Evolutionary conservation across 2,888 invertebrate genomes (phyloP), one percentile per base, ranked within the genome.

Genomic region (Drosophila quinaria): DNA sequence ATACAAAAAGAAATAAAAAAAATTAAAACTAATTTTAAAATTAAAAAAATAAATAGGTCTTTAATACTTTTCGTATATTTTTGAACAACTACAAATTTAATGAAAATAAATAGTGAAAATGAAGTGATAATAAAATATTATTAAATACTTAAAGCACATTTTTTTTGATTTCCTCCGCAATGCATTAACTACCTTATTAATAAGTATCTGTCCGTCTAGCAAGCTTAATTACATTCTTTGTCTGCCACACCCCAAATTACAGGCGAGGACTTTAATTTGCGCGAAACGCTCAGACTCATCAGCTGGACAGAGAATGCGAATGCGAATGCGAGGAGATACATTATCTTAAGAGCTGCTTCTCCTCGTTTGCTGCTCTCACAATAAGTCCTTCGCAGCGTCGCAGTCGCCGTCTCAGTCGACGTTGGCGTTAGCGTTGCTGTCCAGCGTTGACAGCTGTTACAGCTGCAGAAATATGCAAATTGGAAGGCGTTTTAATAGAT

Each of bases 381-480:
- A 87, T 84, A 87, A 87, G 84, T 87, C 84, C 84, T 65, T 33
- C 59, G 70, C 41, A 17, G 52, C 65, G 54, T 61, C 81, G 49
- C 78, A 39, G 80, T 39, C 59, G 29, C 15, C 55, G 66, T 66
- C 63, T 65, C 37, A 1, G 41, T 44, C 39, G 29, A 1, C 41
- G 65, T 46, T 54, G 37, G 9, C 39, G 46, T 37, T 41, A 64
- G 1, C 56, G 41, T 67, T 64, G 59, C 67, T 80, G 84, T 83
- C 87, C 81, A 77, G 84, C 81, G 86, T 87, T 86, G 89, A 86
- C 86, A 86, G 86, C 89, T 86, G 86, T 72, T 89, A 83, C 90
- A 89, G 87, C 89, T 82, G 90, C 85, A 85, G 81, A 82, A 83
- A 87, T 89, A 89, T 89, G 90, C 88, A 90, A 89, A 89, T 90